phyloP scores from a whole-genome alignment of 2,113 vertebrate species.

The Apodemus speciosus region DNA sequence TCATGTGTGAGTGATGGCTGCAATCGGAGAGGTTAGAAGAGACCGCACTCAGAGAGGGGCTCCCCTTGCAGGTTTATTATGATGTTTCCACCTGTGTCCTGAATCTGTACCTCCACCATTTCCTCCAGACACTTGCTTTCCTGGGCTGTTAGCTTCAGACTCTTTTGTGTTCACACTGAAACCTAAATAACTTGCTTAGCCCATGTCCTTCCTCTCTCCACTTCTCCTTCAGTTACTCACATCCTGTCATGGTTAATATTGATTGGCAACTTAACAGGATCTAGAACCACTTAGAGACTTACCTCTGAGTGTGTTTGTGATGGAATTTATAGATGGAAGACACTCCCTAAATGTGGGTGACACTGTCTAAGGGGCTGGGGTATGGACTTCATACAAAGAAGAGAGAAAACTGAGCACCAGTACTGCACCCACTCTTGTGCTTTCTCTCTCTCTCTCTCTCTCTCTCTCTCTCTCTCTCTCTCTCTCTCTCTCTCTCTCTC shows the following conservation, averaged over 20 bases:
- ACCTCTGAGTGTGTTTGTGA: too few species aligned
- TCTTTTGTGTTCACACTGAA: not conserved
- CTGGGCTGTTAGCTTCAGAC: too few species aligned
- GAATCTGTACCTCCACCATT: too few species aligned
- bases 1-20: rapidly evolving
- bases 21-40: not conserved
- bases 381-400: not conserved
- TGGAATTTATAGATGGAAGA: not conserved
- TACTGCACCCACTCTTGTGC: rapidly evolving
- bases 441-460: too few species aligned
- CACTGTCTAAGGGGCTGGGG: too few species aligned
- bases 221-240: not conserved
- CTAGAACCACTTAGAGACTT: not conserved
- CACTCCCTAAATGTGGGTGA: not conserved
- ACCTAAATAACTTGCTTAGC: not conserved
- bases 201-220: too few species aligned
- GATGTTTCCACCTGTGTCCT: rapidly evolving
- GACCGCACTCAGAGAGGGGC: not conserved
- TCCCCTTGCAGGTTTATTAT: rapidly evolving
- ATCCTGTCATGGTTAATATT: not conserved
- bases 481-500: not conserved
- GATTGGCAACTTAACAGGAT: not conserved
- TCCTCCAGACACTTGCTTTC: not conserved
- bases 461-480: not conserved
- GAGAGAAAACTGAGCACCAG: not conserved